Base-by-base conservation (phyloP, 2,888 invertebrate genomes). In the Archips crataeganus region DNA sequence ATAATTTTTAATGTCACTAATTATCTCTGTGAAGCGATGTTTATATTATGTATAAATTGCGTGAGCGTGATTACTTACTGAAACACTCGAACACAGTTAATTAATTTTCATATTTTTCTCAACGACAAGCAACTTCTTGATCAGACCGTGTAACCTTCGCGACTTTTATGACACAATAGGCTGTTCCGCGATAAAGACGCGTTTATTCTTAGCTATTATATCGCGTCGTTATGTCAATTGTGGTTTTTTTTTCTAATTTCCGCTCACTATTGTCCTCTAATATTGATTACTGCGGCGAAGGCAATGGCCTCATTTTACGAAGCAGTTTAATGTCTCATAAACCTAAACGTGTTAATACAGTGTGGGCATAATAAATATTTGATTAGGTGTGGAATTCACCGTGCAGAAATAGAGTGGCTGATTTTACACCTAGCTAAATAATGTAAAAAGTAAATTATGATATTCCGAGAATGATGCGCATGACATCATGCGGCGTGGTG, bases 401-500 rank as follows among this genome's bases (percentile, higher is more conserved):
- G 77, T 70, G 80, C 79, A 83, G 82, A 83, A 82, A 82, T 74
- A 61, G 76, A 73, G 75, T 79, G 76, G 79, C 65, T 84, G 77
- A 79, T 80, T 79, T 80, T 81, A 82, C 79, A 67, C 72, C 72
- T 73, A 54, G 51, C 70, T 65, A 80, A 80, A 80, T 81, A 77
- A 80, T 75, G 76, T 79, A 82, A 83, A 84, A 80, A 82, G 81
- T 81, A 82, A 82, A 81, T 82, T 81, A 79, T 79, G 79, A 81
- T 81, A 79, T 85, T 87, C 82, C 71, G 78, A 84, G 85, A 87
- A 85, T 77, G 79, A 82, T 79, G 76, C 80, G 77, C 80, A 85
- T 91, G 88, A 88, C 86, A 88, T 89, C 88, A 89, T 82, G 77
- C 73, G 81, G 81, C 84, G 84, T 79, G 82, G 81, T 78, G 77